A percentile compares a stretch with the other conserved stretches of the same genome.
Evolutionary conservation across 2,797 vertebrate genomes (phyloP).

Genomic region (Chaunax sp.): DNA sequence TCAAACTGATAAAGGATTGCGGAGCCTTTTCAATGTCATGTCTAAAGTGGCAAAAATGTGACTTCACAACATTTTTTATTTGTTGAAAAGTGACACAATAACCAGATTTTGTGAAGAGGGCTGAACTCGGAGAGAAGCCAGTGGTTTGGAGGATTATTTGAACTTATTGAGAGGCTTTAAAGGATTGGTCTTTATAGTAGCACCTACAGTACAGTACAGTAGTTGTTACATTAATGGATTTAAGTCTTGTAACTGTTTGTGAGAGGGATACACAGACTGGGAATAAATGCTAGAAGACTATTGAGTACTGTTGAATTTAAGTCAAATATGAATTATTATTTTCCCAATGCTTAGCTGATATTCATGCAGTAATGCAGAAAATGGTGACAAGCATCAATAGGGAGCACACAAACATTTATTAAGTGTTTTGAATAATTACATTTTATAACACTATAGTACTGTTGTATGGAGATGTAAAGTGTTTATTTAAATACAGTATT

Average conservation of each 20-base stretch:
- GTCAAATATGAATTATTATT: neutral
- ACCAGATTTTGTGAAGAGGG: neutral
- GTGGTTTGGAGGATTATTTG: neutral
- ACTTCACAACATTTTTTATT: neutral
- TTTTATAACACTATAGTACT: no score
- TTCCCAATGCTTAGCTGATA: no score
- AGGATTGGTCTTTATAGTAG: neutral
- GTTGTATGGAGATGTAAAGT: no score
- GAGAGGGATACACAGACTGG: neutral
- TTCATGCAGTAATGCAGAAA: no score
- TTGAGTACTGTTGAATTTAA: neutral
- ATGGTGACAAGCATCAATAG: no score
- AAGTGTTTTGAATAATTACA: no score
- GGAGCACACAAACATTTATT: no score
- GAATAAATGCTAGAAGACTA: neutral
- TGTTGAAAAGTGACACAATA: neutral
- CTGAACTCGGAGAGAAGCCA: conserved; percentile 5
- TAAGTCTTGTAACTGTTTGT: neutral
- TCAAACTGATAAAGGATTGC: neutral
- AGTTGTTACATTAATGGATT: neutral
- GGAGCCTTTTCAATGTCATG: neutral
- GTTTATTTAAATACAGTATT: no score
- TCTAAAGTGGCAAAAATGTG: neutral
- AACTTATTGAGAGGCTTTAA: neutral
- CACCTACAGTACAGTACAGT: neutral